Evolutionary conservation across 2,113 vertebrate genomes (phyloP), one percentile per base, ranked within the genome.

Genomic region (Bubo bubo): DNA sequence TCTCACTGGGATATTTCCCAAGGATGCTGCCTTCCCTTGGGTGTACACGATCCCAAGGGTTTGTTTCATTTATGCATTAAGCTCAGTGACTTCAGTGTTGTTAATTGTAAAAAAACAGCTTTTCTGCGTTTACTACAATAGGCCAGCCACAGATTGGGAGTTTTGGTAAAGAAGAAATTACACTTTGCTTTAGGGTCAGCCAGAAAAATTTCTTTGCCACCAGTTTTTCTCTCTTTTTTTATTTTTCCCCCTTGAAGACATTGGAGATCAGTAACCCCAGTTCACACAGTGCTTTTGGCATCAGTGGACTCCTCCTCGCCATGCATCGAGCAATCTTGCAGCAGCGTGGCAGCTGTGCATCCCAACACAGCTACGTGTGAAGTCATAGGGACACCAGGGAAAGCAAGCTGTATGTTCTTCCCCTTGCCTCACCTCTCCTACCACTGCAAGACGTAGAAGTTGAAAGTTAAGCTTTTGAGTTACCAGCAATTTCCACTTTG

Each of bases 401-500:
- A 73, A 85, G 45, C 27, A 77, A 49, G 21, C 17, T 71, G 53
- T 26, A 3, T 2, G 8, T 75, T 52, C 55, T 30, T 83, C 4
- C 16, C 28, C 1, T 37, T 39, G 28, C 47, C 62, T 93, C 1
- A 2, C 66, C 62, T 64, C 70, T 94, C 14, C 68, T 28, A 34
- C 49, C 21, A 3, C 62, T 71, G 53, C 45, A 73, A 90, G 91
- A 55, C 4, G 1, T 24, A 39, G 63, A 95, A 83, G 80, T 45
- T 85, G 83, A 45, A 94, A 89, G 91, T 79, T 56, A 75, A 88
- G 34, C 45, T 83, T 93, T 63, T 82, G 84, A 80, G 53, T 91
- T 95, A 73, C 58, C 55, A 88, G 89, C 43, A 82, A 87, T 94
- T 95, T 96, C 93, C 87, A 93, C 87, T 88, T 90, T 55, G 63